Evolutionary conservation across 2,888 invertebrate genomes (phyloP), one percentile per base, ranked within the genome.

Genomic region (Chrysolina oricalcia): DNA sequence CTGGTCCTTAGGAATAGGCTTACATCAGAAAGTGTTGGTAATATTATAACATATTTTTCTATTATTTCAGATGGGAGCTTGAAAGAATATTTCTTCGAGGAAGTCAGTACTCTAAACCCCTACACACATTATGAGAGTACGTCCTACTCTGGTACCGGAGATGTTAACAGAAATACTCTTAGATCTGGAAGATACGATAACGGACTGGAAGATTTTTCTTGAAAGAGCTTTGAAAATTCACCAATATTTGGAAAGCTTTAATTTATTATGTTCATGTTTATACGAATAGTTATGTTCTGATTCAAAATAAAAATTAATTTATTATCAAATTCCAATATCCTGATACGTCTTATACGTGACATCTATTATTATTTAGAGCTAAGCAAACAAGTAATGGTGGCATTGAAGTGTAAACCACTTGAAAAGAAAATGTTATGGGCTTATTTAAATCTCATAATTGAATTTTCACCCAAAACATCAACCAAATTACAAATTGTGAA

Each of bases 71-170:
- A 80, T 73, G 77, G 74, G 13, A 80, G 77, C 48, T 21, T 82
- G 21, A 82, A 80, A 43, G 81, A 81, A 17, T 81, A 81, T 50
- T 80, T 78, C 48, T 80, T 79, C 48, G 75, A 81, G 71, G 82
- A 82, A 70, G 64, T 65, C 10, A 82, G 79, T 48, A 65, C 75
- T 21, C 40, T 80, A 43, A 73, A 78, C 69, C 80, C 78, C 8
- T 72, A 78, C 48, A 81, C 81, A 5, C 69, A 72, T 23, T 82
- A 81, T 59, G 64, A 77, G 50, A 76, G 75, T 66, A 73, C 74
- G 56, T 72, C 77, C 6, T 75, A 78, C 72, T 78, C 80, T n/a
- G 76, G 73, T 17, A 75, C 72, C 23, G 66, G 35, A 17, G 53
- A 68, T 35, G n/a, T 68, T 35, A 15, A 21, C 11, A 50, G 40